Evolutionary conservation across 2,888 invertebrate species (phyloP).

Genomic region (Heliconius ethilla): DNA sequence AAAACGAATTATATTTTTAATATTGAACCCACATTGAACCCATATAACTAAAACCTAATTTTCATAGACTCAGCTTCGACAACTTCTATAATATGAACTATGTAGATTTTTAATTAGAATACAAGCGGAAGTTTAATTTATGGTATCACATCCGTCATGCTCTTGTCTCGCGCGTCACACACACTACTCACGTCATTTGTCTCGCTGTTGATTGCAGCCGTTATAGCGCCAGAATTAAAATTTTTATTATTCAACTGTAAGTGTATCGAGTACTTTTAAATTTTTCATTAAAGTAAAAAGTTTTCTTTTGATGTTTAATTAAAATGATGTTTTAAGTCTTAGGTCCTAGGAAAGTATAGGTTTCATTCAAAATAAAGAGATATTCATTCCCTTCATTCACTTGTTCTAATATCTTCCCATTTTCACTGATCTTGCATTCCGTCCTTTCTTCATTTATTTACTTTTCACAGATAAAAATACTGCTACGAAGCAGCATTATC

Average conservation of each 20-base stretch:
- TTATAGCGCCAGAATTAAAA: constrained; percentile 41
- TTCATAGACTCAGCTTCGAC: not conserved
- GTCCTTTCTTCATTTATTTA: too few species aligned
- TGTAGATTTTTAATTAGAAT: constrained; percentile 37
- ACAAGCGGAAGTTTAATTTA: constrained; percentile 41
- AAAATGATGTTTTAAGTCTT: not conserved
- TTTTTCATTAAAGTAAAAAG: constrained; percentile 25
- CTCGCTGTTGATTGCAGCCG: constrained; percentile 43
- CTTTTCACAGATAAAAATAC: not conserved
- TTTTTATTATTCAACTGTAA: constrained; percentile 39
- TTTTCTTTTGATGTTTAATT: constrained; percentile 7
- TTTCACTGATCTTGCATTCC: too few species aligned
- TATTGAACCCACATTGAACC: constrained; percentile 17
- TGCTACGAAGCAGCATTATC: not conserved
- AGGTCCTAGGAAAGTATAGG: not conserved
- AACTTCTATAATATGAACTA: not conserved
- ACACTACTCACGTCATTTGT: constrained; percentile 46
- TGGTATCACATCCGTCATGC: constrained; percentile 42
- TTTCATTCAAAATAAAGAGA: not conserved
- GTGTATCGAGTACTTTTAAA: constrained; percentile 19
- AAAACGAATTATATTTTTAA: not conserved
- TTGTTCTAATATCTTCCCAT: too few species aligned
- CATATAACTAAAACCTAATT: not conserved
- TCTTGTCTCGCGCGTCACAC: constrained; percentile 42
- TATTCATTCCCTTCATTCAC: too few species aligned